Conservation (phyloP, 2,888 invertebrate species). For the Amaurobius ferox region DNA sequence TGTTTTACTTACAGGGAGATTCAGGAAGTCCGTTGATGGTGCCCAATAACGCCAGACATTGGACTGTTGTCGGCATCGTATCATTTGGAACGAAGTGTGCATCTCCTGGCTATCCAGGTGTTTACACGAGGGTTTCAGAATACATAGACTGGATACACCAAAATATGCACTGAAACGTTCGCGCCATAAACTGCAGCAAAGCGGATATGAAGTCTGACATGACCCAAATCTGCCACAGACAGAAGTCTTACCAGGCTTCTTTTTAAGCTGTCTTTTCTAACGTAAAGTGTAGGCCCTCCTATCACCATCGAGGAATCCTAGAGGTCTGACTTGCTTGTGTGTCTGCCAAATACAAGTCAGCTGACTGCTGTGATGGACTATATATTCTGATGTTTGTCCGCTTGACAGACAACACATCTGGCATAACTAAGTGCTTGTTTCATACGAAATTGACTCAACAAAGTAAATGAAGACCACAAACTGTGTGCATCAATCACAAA, state of each 20-base stretch:
- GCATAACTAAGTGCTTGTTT: too few species aligned
- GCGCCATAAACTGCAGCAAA: background rate
- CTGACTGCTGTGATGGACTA: background rate
- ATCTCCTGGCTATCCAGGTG: slow-evolving; percentile 63
- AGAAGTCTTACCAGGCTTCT: background rate
- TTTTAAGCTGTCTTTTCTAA: background rate
- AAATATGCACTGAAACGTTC: slow-evolving; percentile 37
- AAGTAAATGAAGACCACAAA: background rate
- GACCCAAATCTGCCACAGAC: background rate
- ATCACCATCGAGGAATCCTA: background rate
- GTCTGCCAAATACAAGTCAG: background rate
- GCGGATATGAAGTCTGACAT: slow-evolving; percentile 29
- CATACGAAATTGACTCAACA: background rate
- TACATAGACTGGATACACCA: slow-evolving; percentile 66
- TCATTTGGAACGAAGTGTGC: slow-evolving; percentile 70
- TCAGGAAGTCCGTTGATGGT: slow-evolving; percentile 70
- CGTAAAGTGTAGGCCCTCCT: background rate
- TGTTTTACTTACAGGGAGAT: slow-evolving; percentile 40
- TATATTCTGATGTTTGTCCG: background rate
- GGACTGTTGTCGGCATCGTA: slow-evolving; percentile 65
- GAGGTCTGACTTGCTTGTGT: background rate
- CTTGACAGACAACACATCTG: too few species aligned
- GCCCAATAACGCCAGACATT: slow-evolving; percentile 59
- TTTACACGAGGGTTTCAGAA: slow-evolving; percentile 63
- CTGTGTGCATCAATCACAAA: background rate